A percentile compares a stretch with the other conserved stretches of the same genome.
Conservation (phyloP, 2,888 invertebrate genomes). For the Drosophila mercatorum region DNA sequence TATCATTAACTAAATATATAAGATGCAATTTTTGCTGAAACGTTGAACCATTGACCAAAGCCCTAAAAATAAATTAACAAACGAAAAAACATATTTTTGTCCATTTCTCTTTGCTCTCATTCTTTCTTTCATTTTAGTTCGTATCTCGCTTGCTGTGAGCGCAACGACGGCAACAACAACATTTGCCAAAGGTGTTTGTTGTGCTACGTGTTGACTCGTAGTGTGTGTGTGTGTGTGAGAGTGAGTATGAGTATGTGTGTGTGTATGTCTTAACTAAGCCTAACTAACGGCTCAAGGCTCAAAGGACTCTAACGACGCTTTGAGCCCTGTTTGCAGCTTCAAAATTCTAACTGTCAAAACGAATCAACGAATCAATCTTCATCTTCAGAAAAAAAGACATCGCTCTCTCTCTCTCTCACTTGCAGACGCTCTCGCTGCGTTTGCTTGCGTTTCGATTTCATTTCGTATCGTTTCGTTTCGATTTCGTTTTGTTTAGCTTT, state of each 20-base stretch:
- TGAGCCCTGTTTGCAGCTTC: conserved; percentile 29
- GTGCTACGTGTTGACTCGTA: conserved; percentile 26
- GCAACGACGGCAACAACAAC: conserved; percentile 61
- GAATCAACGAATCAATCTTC: conserved; percentile 47
- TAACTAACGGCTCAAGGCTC: conserved; percentile 40
- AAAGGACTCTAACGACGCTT: conserved; percentile 8
- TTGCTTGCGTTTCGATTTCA: conserved; percentile 19
- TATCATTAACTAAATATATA: conserved; percentile 99
- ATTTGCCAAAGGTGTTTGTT: conserved; percentile 53
- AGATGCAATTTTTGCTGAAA: conserved; percentile 98
- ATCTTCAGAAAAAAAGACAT: neutral
- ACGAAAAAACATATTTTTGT: conserved; percentile 82
- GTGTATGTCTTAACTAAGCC: conserved; percentile 35
- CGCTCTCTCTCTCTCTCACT: conserved; percentile 17
- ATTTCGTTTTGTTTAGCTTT: conserved; percentile 29
- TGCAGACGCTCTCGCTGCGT: conserved; percentile 35
- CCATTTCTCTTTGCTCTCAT: conserved; percentile 34
- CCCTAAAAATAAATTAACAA: conserved; percentile 86
- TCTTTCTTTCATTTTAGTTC: conserved; percentile 22
- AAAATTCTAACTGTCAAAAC: conserved; percentile 37
- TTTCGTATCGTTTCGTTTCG: conserved; percentile 32
- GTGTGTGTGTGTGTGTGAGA: conserved; percentile 6
- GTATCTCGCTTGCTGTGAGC: conserved; percentile 47
- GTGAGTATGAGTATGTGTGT: conserved; percentile 2
- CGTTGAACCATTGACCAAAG: conserved; percentile 88